A percentile compares a stretch with the other conserved stretches of the same genome.
These are phyloP conservation scores for Geophilus truncorum DNA, from an alignment of 2,888 invertebrate species.

Conservation along the genomic window DNA sequence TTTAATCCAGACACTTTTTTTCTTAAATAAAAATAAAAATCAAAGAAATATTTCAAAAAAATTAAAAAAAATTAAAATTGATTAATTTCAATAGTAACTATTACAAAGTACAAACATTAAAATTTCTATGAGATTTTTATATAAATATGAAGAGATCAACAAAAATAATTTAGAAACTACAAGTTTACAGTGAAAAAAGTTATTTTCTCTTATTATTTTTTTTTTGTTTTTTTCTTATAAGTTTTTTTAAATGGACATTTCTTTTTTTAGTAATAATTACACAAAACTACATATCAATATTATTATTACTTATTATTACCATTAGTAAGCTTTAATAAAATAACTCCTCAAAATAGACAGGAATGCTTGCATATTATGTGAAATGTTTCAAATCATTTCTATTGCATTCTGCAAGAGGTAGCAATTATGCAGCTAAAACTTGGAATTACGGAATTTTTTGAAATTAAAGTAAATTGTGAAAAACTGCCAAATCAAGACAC, in stretches of 20 bases:
- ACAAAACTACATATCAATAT: conserved; percentile 31
- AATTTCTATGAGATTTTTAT: conserved; percentile 2
- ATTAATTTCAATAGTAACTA: background rate
- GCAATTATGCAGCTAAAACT: conserved; percentile 26
- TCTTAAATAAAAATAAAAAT: background rate
- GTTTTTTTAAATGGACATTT: background rate
- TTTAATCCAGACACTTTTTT: too few relatives aligned
- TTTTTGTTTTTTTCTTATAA: background rate
- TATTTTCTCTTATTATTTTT: background rate
- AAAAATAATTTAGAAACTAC: conserved; percentile 32
- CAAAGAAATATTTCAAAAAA: background rate
- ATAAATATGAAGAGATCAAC: conserved; percentile 32
- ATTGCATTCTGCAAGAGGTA: conserved; percentile 35
- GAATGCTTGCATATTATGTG: conserved; percentile 35
- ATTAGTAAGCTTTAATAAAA: conserved; percentile 33
- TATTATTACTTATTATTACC: conserved; percentile 22
- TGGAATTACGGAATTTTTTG: background rate
- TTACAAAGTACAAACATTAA: conserved; percentile 3
- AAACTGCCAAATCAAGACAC: too few relatives aligned
- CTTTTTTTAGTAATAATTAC: conserved; percentile 10
- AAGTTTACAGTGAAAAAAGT: background rate
- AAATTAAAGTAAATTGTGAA: too few relatives aligned
- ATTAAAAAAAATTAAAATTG: background rate
- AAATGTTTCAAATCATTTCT: conserved; percentile 8
- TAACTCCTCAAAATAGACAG: conserved; percentile 35